Base-by-base conservation (phyloP, 2,888 invertebrate genomes). In the Lithophane semibrunnea region DNA sequence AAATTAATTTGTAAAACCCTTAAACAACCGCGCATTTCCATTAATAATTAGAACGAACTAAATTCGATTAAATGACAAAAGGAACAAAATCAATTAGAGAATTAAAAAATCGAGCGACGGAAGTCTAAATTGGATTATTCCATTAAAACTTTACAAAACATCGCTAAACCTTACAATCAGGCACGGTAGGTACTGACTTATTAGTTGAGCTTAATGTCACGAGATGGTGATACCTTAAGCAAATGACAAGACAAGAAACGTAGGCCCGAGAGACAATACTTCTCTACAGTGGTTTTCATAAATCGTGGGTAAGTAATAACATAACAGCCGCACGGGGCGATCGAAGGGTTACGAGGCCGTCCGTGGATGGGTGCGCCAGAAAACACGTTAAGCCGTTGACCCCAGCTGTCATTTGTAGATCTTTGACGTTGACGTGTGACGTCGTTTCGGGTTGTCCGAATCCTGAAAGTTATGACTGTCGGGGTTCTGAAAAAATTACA, bases 91-190 rank as follows among this genome's bases (percentile, higher is more conserved):
- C 69, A 82, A 82, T 74, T 64, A n/a, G 0, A 47, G 16, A 2
- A 29, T 75, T 56, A 16, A 47, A 72, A 77, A 85, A 77, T 58
- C 29, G 9, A 66, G n/a, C 61, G 58, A n/a, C 44, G 12, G 12
- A 52, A 61, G 13, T 65, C 29, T 21, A 66, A 80, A 65, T 74
- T 65, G 52, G 18, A 12, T 73, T 37, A 74, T 64, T 68, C 42
- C 56, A 72, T 77, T 65, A 65, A 66, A 84, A 85, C 56, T 83
- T 84, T 54, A 29, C 21, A 69, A 77, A 76, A 61, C 37, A 61
- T n/a, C 9, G 44, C 29, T 44, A 5, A 58, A 76, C 21, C 73
- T 80, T 54, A 60, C 47, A 63, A 58, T 18, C 29, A 60, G 42
- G 47, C 18, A 29, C 29, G 16, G 2, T 16, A 29, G 52, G 21